Base-by-base conservation (phyloP, 1,140 invertebrate genomes). In the Apis florea region DNA sequence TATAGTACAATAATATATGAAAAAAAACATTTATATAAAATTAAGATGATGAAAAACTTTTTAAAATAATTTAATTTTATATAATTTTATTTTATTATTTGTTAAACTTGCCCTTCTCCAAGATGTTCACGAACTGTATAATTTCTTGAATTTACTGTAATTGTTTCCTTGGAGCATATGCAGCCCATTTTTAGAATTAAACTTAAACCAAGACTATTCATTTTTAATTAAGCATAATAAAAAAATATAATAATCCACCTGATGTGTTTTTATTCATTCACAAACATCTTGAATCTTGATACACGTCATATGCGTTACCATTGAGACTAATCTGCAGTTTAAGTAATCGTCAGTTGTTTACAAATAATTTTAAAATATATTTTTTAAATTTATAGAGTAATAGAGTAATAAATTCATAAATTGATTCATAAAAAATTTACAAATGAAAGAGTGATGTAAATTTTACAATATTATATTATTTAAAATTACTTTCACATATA, bases 101-200 rank as follows among this genome's bases (percentile, higher is more conserved):
- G 31, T 78, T 63, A 82, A 81, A 91, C 92, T 95, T 95, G 97
- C 97, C 97, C 97, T 93, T 97, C 96, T 72, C 96, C 97, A 54
- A 98, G 94, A 85, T 95, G 93, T 89, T 97, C 96, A 40, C 95
- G 94, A 26, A 97, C 93, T 82, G 93, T 95, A 89, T 97, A 97
- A 90, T 95, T 96, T 76, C 94, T 94, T 49, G 95, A 95, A 93
- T 97, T 97, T 71, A 97, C 95, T 67, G 94, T 93, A 54, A 97
- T 89, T n/a, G 94, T 95, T 94, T 97, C 96, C 90, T 95, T 96
- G 21, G 95, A 94, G 94, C 97, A 98, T 31, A 97, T 94, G 91
- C 97, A 98, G 51, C 97, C 97, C 95, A 97, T 96, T 94, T 95
- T 96, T 72, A 96, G 93, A 88, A 96, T 95, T 82, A 96, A 93